phyloP scores from a whole-genome alignment of 1,140 invertebrate genomes.

The Hydropsyche tenuis region DNA sequence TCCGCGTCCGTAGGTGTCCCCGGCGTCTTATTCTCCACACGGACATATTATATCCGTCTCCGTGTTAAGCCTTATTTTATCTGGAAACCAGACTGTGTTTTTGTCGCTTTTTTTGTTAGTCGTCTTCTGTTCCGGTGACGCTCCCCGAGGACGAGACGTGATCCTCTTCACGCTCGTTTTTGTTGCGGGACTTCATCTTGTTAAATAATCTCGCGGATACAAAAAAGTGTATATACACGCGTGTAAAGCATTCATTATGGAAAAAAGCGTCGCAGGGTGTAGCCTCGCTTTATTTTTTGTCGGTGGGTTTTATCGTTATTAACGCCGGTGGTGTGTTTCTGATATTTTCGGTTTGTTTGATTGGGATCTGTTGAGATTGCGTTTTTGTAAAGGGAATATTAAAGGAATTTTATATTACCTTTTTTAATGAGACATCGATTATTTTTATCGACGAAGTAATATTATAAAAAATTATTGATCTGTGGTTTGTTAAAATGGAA shows the following conservation, averaged over 20 bases:
- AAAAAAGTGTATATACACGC: not conserved
- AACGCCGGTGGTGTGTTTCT: too few species aligned
- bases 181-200: constrained; percentile 18
- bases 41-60: constrained; percentile 12
- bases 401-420: too few species aligned
- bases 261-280: not conserved
- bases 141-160: not conserved
- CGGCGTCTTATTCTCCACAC: not conserved
- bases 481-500: too few species aligned
- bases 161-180: constrained; percentile 20
- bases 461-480: too few species aligned
- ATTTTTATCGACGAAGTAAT: too few species aligned
- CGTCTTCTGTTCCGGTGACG: too few species aligned
- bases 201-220: constrained; percentile 10
- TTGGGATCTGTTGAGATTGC: too few species aligned
- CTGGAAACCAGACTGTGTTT: not conserved
- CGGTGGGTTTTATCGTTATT: too few species aligned
- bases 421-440: too few species aligned
- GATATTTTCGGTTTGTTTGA: too few species aligned
- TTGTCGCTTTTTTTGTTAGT: too few species aligned
- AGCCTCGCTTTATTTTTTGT: not conserved
- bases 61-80: constrained; percentile 26
- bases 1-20: not conserved
- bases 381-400: too few species aligned
- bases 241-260: not conserved